Evolutionary conservation across 92 coral and sea anemone genomes (phyloP).

Genomic region (Zoanthus sansibaricus): DNA sequence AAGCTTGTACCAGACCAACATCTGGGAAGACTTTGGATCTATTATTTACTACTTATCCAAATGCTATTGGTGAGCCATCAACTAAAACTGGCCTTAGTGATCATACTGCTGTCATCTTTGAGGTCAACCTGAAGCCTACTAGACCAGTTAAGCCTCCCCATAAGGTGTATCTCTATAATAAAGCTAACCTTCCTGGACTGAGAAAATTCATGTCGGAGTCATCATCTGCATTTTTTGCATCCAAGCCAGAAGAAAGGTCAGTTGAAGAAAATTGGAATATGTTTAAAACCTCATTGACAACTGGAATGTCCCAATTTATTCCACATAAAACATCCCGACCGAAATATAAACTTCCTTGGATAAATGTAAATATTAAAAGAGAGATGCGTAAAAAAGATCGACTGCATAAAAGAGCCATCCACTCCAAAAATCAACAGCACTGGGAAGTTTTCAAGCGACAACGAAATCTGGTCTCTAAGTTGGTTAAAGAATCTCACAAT

Average conservation of each 20-base stretch:
- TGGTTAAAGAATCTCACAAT: too few species aligned
- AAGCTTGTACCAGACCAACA: slow-evolving; percentile 12
- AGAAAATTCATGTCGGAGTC: slow-evolving; percentile 34
- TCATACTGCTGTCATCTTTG: slow-evolving; percentile 46
- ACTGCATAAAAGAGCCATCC: too few species aligned
- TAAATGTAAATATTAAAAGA: too few species aligned
- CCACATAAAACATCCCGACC: too few species aligned
- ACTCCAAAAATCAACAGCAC: too few species aligned
- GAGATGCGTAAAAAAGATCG: too few species aligned
- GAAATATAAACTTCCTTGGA: too few species aligned
- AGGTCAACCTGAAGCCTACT: slow-evolving; percentile 35
- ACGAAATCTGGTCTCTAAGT: too few species aligned
- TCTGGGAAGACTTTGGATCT: slow-evolving; percentile 12
- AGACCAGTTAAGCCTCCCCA: slow-evolving; percentile 60
- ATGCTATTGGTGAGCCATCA: neutral
- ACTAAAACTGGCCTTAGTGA: slow-evolving; percentile 52
- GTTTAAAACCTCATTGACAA: slow-evolving; percentile 29
- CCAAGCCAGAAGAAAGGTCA: slow-evolving; percentile 50
- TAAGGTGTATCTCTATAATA: slow-evolving; percentile 35
- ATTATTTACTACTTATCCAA: slow-evolving; percentile 7
- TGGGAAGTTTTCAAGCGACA: too few species aligned
- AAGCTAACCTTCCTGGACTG: slow-evolving; percentile 51
- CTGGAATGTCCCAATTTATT: too few species aligned
- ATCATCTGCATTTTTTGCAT: slow-evolving; percentile 46
- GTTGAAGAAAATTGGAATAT: slow-evolving; percentile 50